phyloP scores from a whole-genome alignment of 2,888 invertebrate genomes.

The Pachydiplax longipennis region DNA sequence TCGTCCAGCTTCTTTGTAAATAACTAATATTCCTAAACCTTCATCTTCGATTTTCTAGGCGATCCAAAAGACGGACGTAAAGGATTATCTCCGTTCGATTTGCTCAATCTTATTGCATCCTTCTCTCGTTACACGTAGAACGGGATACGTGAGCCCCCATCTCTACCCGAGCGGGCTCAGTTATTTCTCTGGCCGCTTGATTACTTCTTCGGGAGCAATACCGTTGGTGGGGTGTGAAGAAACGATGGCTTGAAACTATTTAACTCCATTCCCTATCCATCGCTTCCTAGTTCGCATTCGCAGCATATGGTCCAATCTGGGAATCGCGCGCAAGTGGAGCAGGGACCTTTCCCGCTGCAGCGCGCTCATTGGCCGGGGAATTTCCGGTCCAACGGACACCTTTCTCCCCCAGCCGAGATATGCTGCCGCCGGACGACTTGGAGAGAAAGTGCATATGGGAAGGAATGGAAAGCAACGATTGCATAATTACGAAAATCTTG shows the following conservation, averaged over 20 bases:
- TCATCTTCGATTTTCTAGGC: no score
- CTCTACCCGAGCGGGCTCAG: no score
- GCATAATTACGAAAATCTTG: neutral
- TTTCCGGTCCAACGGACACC: neutral
- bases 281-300: neutral
- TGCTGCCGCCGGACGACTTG: neutral
- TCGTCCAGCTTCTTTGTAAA: no score
- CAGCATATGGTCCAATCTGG: neutral
- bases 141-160: no score
- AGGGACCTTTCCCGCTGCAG: neutral
- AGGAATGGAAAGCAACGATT: neutral
- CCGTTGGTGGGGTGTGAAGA: neutral
- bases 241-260: neutral
- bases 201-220: neutral
- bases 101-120: no score
- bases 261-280: neutral
- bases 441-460: neutral
- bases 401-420: neutral
- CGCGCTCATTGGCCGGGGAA: neutral
- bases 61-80: no score
- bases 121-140: no score
- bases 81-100: no score
- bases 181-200: no score
- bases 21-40: no score
- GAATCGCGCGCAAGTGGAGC: neutral